Evolutionary conservation across 2,888 invertebrate genomes (phyloP), one percentile per base, ranked within the genome.

Genomic region (Polyploca ridens): DNA sequence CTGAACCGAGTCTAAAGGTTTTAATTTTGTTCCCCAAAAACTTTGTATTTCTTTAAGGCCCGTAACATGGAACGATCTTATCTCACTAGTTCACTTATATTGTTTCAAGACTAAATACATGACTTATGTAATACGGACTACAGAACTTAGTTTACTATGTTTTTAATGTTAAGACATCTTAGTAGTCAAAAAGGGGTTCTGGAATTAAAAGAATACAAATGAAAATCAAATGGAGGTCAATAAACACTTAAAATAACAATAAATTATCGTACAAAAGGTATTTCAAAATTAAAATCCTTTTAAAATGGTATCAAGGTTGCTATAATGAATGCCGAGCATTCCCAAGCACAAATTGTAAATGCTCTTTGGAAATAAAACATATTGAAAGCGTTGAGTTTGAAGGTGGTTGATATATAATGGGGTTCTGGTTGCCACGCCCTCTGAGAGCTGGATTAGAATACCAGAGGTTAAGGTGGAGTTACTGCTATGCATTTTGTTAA

Each of bases 391-490:
- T 19, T 19, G 41, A 59, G 59, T 38, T 58, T 59, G 38, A 41
- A 41, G 44, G 7, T 41, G 41, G 41, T 73, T 77, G 73, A n/a
- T n/a, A 46, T n/a, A 46, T 14, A 77, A 78, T 72, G 66, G 78
- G 74, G 69, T 73, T 71, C 66, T 60, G 65, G 57, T 62, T 69
- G 63, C 71, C 79, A 75, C 79, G 73, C 79, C 79, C 72, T 59
- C 62, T 62, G 38, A 13, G 19, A 11, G n/a, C 60, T 33, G 64
- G 54, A 73, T 73, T 75, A 71, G 69, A 74, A 79, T 70, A 70
- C 69, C 67, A 58, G 54, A 64, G 63, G 58, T 65, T 73, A 66
- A 75, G 67, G 14, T 63, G 62, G 16, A 11, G 38, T 11, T 60
- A 10, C 38, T 41, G 16, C 49, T 16, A 16, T 16, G 16, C 16